Base-by-base conservation (phyloP, 1,140 invertebrate genomes). In the Drosophila lini region DNA sequence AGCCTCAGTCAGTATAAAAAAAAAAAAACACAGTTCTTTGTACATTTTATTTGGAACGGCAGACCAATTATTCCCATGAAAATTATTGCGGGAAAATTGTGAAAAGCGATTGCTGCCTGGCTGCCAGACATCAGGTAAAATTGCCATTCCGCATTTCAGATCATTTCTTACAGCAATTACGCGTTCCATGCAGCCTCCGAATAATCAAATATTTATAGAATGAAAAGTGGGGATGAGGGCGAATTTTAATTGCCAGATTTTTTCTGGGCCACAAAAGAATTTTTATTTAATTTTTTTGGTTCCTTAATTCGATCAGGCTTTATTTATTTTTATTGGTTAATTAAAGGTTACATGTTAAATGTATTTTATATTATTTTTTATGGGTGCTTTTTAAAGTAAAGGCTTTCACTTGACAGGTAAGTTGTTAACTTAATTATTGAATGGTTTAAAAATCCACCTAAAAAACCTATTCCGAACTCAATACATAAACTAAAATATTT, bases 1-100 rank as follows among this genome's bases (percentile, higher is more conserved):
- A 91, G 90, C 90, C 90, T 91, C 90, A 91, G 90, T 91, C 90
- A 91, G 90, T 91, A 91, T 91, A 91, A 91, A 91, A 76, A 70
- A 40, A 47, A 47, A 8, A 28, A 25, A 3, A 25, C 7, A 32
- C 7, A 8, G 31, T 32, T 22, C 11, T 52, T 76, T 56, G 65
- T 45, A 40, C 69, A 9, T 38, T 42, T 55, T 34, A 80, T 13
- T 64, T n/a, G 41, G 32, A 36, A 45, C 28, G 25, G 22, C 41
- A 19, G 22, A 1, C 32, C 19, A 38, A 53, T 53, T 15, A 36
- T 53, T 53, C 0, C 13, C 52, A 38, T 38, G 34, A 28, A 32
- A 50, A 52, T 52, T 11, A 67, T 52, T 50, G 42, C 22, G 31
- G 42, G 22, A 19, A 52, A 40, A 31, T 69, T 69, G 45, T 15